Evolutionary conservation across 2,797 vertebrate species (phyloP), one percentile per base, ranked within the genome.

Genomic region (Echeneis naucrates): DNA sequence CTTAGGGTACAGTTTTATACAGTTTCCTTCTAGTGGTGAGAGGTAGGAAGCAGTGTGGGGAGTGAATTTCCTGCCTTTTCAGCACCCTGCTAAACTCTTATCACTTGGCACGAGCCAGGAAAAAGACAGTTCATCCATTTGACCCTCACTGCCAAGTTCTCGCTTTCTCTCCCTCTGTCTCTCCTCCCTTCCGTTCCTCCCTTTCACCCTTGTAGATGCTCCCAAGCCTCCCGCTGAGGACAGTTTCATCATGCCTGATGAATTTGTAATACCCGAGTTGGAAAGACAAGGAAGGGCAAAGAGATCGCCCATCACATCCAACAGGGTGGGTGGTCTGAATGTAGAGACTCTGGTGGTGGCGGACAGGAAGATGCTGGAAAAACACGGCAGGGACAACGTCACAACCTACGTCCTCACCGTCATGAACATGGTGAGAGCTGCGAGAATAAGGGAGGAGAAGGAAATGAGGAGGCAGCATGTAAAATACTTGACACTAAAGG

Each of bases 261-360:
- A 98, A 87, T 97, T 96, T 8, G 90, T 85, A 23, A 76, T 80
- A 16, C 73, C 86, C 0, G 80, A 72, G 6, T 76, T 11, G 2
- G 85, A 89, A 44, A 83, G 64, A 56, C 80, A 90, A 6, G 89
- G 92, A 5, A 92, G 98, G 85, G 90, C 92, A 70, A 97, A 95
- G 82, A 93, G 98, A 63, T 98, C 98, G 0, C 92, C 95, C 77
- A 92, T 96, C 72, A 94, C 95, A 83, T 94, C 95, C 40, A 96
- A 95, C 76, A 94, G 95, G 47, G 95, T 95, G 33, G 95, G 93
- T 5, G 92, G 93, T 21, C 93, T 99, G 19, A 98, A 96, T 1
- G 98, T 99, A 81, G 98, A 99, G 91, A 99, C 98, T 1, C 94
- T 99, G 42, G 98, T 99, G 86, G 98, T 99, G 82, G 98, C 98